Evolutionary conservation across 2,888 invertebrate genomes (phyloP), one percentile per base, ranked within the genome.

Genomic region (Ennomos fuscantarius): DNA sequence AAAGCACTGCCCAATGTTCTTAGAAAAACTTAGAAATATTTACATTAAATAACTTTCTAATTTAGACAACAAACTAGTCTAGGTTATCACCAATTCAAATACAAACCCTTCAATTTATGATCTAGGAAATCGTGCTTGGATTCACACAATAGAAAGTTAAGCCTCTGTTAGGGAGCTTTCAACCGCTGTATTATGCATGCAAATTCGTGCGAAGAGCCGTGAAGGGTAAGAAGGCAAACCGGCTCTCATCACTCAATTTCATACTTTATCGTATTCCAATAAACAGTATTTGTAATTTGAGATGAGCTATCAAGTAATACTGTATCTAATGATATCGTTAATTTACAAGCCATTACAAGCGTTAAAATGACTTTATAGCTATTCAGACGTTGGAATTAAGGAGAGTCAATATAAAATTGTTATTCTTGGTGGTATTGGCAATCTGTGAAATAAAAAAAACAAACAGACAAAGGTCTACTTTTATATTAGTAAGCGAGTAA

Each of bases 101-200:
- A 53, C 51, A 36, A 62, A 56, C 40, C 53, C 60, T 60, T 57
- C 66, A 63, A 70, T 71, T 68, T 69, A 65, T 56, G 60, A 63
- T 54, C 59, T 59, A 70, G 68, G 68, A 71, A 73, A 64, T 74
- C 74, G 74, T 73, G 74, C 70, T 62, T 53, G 60, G 68, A 73
- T 70, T 63, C 70, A 70, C 72, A 75, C 73, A 76, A 76, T 76
- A 71, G 80, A 79, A 81, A 80, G 80, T 68, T 55, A 50, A 49
- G 48, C 53, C 60, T 43, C 53, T 52, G 48, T 55, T 51, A 51
- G 46, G 56, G 60, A 65, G 64, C 78, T 79, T 78, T 79, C 78
- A 69, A 70, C 66, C 71, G 73, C 73, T 72, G 72, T 63, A 75
- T 74, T 76, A 77, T 72, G 70, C 69, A 74, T 73, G 70, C 68